Base-by-base conservation (phyloP, 2,797 vertebrate species). In the Erethizon dorsatum region DNA sequence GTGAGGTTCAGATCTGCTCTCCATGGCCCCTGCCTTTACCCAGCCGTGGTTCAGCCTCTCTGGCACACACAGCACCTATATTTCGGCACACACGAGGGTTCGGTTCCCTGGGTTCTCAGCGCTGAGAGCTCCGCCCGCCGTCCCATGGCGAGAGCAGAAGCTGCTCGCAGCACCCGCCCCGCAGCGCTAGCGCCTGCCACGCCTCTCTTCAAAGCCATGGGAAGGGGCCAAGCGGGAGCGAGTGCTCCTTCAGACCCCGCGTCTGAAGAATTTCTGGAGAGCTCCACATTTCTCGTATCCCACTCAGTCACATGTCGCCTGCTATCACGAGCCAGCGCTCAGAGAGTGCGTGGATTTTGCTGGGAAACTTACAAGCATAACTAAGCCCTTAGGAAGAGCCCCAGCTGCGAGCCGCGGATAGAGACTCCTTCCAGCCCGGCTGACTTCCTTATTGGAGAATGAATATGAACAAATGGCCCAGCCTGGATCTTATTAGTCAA, bases 161-260 rank as follows among this genome's bases (percentile, higher is more conserved):
- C n/a, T 0, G 26, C 65, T 45, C 26, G 0, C 1, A n/a, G n/a
- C 17, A 0, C 41, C n/a, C 0, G 0, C 12, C 45, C 9, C 14
- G 37, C 24, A 8, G 56, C 31, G 31, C 13, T n/a, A 18, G 6
- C 73, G 13, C 9, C 33, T 9, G 0, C 14, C 3, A 13, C 0
- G 2, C 3, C 2, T 41, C 31, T 45, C 3, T 47, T 65, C 57
- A 18, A 47, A 78, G 90, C 22, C 7, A 0, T 5, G 0, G 45
- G 33, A 69, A 57, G 63, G 41, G 47, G 41, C 15, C 33, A 6
- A 52, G 33, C 11, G 8, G 4, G 7, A 13, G 14, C 0, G 5
- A 79, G 37, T 5, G 4, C 3, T 28, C 33, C 87, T 89, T 95
- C 79, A 59, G 18, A 83, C 10, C 56, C 45, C 57, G 59, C 1